phyloP scores from a whole-genome alignment of 1,140 invertebrate species.

The Megalonaias nervosa region DNA sequence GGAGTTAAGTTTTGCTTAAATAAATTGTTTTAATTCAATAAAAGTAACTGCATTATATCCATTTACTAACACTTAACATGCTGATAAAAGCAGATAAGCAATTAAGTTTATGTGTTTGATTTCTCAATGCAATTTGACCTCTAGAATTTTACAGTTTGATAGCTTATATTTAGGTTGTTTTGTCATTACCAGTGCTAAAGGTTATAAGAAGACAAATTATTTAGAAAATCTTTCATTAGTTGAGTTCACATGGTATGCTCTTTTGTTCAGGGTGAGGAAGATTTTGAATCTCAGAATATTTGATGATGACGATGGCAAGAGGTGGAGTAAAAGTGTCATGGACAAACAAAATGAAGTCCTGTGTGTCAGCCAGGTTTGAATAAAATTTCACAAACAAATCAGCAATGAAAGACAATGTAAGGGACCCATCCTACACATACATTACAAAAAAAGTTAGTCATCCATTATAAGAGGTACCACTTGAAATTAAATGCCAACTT shows the following conservation, averaged over 20 bases:
- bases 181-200: not conserved
- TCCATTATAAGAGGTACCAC: no score
- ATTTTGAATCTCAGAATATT: conserved; percentile 88
- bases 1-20: no score
- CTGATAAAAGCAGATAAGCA: not conserved
- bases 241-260: no score
- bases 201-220: not conserved
- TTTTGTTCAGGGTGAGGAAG: conserved; percentile 81
- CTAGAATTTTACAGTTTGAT: not conserved
- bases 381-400: not conserved
- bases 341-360: conserved; percentile 77
- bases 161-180: no score
- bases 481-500: not conserved
- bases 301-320: conserved; percentile 83
- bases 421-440: no score
- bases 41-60: no score
- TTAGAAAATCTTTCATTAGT: not conserved
- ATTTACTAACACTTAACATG: not conserved
- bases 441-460: no score
- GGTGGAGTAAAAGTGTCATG: conserved; percentile 85
- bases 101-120: no score
- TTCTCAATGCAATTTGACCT: no score
- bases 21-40: no score
- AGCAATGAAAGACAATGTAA: not conserved
- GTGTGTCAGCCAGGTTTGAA: conserved; percentile 77